These are phyloP conservation scores for Dynastes grantii DNA, from an alignment of 2,888 invertebrate genomes.

Conservation along the genomic window DNA sequence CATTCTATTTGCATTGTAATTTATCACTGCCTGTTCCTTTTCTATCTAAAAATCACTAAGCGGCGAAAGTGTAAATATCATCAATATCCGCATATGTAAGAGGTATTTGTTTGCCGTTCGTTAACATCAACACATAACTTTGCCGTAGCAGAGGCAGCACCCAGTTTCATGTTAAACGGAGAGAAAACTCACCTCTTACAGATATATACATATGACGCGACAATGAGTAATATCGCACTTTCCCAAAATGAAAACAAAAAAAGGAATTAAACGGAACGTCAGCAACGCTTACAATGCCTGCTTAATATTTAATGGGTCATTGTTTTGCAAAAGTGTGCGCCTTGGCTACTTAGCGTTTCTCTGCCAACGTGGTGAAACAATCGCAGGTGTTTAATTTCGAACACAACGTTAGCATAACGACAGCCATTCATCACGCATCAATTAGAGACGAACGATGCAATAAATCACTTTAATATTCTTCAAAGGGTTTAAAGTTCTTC, in stretches of 20 bases:
- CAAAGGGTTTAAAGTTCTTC: background rate
- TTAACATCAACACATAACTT: background rate
- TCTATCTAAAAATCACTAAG: background rate
- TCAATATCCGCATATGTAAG: background rate
- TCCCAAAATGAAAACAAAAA: conserved; percentile 26
- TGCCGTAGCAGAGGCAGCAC: background rate
- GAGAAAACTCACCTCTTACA: background rate
- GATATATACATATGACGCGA: background rate
- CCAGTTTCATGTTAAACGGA: background rate
- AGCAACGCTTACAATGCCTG: conserved; percentile 44
- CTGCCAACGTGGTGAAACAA: background rate
- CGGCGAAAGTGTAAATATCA: conserved; percentile 3
- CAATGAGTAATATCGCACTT: conserved; percentile 19
- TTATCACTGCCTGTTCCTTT: too few species aligned
- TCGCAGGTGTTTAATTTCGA: background rate
- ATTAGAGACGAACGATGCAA: background rate
- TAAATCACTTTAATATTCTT: conserved; percentile 5
- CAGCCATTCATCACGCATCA: conserved; percentile 2
- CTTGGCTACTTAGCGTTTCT: background rate
- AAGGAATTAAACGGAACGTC: background rate
- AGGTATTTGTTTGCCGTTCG: background rate
- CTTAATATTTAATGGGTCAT: conserved; percentile 51
- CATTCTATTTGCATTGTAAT: too few species aligned
- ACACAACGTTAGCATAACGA: background rate
- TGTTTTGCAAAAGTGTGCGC: conserved; percentile 30